Conservation (phyloP, 2,888 invertebrate genomes). For the Drosophila mimica region DNA sequence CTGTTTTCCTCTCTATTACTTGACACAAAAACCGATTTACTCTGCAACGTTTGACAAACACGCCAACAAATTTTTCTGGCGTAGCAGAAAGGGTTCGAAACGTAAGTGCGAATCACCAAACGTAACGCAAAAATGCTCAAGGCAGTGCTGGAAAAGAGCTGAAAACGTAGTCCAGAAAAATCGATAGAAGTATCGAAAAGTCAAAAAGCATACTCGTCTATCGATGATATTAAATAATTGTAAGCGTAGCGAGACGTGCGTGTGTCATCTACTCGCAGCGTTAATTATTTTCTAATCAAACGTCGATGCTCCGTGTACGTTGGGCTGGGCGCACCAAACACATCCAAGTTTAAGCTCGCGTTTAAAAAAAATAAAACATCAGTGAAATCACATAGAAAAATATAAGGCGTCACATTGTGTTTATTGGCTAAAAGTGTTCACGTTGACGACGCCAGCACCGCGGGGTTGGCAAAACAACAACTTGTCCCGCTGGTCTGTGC, state of each 20-base stretch:
- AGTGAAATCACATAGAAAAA: constrained; percentile 19
- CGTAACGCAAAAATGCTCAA: constrained; percentile 41
- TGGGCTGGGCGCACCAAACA: constrained; percentile 31
- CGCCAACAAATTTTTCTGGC: constrained; percentile 81
- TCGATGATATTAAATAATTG: constrained; percentile 39
- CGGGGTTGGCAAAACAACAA: constrained; percentile 47
- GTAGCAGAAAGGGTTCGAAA: constrained; percentile 61
- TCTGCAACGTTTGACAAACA: constrained; percentile 76
- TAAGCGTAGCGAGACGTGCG: constrained; percentile 59
- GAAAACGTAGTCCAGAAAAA: neutral
- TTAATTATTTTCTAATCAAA: constrained; percentile 62
- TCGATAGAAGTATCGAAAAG: constrained; percentile 1
- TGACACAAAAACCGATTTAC: constrained; percentile 55
- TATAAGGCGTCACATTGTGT: neutral
- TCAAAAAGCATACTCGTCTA: constrained; percentile 7
- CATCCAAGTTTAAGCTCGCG: neutral
- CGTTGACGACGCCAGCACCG: constrained; percentile 37
- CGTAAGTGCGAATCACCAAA: constrained; percentile 24
- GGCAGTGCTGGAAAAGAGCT: neutral
- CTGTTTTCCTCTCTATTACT: constrained; percentile 41
- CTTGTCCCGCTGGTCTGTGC: constrained; percentile 25
- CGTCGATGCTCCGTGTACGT: constrained; percentile 27
- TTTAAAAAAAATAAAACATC: neutral
- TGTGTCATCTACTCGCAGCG: constrained; percentile 64
- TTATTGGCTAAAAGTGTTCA: constrained; percentile 15